A percentile compares a stretch with the other conserved stretches of the same genome.
Conservation (phyloP, 2,113 vertebrate genomes). For the Phoenicopterus ruber region DNA sequence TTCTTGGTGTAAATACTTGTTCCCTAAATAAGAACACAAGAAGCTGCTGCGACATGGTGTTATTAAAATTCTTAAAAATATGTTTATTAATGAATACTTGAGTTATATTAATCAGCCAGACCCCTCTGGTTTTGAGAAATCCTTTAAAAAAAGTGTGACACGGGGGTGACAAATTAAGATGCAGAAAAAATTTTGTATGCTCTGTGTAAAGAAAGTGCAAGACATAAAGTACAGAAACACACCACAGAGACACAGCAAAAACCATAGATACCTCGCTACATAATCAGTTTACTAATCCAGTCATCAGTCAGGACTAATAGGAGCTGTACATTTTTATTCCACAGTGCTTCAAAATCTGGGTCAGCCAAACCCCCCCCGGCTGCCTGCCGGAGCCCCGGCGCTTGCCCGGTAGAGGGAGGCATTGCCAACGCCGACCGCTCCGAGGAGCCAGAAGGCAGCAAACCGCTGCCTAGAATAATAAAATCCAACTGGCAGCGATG, state of each 20-base stretch:
- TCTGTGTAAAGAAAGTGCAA: background rate
- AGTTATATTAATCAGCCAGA: background rate
- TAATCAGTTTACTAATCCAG: background rate
- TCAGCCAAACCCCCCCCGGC: background rate
- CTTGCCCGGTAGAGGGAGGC: slow-evolving; percentile 54
- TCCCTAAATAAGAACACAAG: background rate
- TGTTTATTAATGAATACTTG: background rate
- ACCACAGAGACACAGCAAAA: background rate
- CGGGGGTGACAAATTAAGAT: background rate
- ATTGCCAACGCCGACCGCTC: slow-evolving; percentile 37
- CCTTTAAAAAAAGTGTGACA: background rate
- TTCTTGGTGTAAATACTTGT: background rate
- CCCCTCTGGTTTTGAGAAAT: background rate
- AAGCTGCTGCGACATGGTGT: background rate
- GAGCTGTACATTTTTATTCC: background rate
- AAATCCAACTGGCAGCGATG: background rate
- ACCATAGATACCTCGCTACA: rapidly evolving
- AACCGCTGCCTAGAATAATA: background rate
- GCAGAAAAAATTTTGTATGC: background rate
- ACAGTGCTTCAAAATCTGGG: background rate
- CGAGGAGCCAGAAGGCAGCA: background rate
- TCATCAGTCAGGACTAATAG: background rate
- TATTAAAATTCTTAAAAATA: background rate
- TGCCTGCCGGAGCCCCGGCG: background rate
- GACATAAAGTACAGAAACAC: background rate